A percentile compares a stretch with the other conserved stretches of the same genome.
phyloP scores from a whole-genome alignment of 2,888 invertebrate genomes.

The Platycheirus albimanus region DNA sequence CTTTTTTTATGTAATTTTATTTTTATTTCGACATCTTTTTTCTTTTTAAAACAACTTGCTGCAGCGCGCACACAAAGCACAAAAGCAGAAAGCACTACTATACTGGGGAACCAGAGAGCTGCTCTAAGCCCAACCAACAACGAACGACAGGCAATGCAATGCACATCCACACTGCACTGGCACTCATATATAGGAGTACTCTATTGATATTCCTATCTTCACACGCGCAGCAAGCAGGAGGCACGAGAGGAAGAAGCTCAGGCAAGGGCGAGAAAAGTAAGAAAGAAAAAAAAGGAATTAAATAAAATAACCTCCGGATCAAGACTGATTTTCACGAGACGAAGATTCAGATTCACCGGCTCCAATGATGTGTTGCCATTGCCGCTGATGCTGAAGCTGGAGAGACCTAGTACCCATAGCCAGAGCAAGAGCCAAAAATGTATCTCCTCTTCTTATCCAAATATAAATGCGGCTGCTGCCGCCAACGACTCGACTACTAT shows the following conservation, averaged over 20 bases:
- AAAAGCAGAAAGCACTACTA: constrained; percentile 52
- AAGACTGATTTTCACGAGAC: constrained; percentile 72
- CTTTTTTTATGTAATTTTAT: constrained; percentile 23
- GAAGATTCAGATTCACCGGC: constrained; percentile 73
- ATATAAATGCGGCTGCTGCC: constrained; percentile 51
- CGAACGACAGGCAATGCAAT: constrained; percentile 52
- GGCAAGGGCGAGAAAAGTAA: constrained; percentile 21
- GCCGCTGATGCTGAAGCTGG: constrained; percentile 20
- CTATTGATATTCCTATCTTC: constrained; percentile 22
- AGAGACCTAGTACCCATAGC: too few species aligned
- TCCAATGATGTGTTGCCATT: constrained; percentile 48
- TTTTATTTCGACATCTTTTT: constrained; percentile 35
- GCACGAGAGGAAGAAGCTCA: constrained; percentile 4
- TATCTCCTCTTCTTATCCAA: constrained; percentile 64
- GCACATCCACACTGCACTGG: constrained; percentile 59
- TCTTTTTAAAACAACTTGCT: constrained; percentile 52
- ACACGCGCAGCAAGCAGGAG: constrained; percentile 37
- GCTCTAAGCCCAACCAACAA: constrained; percentile 37
- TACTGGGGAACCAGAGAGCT: constrained; percentile 33
- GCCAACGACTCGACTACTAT: constrained; percentile 59
- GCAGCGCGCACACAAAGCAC: constrained; percentile 39
- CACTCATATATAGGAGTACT: constrained; percentile 57
- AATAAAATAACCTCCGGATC: constrained; percentile 67
- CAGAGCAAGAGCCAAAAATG: constrained; percentile 40
- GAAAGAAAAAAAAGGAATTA: constrained; percentile 54